Evolutionary conservation across 2,113 vertebrate species (phyloP).

Genomic region (Crocuta crocuta): DNA sequence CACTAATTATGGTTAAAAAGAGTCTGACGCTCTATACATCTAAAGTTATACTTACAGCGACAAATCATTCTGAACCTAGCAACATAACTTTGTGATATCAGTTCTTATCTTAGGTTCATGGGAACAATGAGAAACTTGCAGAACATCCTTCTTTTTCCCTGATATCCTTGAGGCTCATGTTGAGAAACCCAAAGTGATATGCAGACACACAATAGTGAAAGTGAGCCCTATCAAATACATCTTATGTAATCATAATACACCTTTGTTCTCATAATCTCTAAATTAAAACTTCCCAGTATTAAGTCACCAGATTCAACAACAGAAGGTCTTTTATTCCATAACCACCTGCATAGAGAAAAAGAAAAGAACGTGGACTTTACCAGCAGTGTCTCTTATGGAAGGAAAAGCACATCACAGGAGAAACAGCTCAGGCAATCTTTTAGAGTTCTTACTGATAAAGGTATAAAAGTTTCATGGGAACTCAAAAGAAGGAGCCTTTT

Average conservation of each 20-base stretch:
- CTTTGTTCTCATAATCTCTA: slow-evolving; percentile 34
- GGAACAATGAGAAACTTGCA: neutral
- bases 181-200: slow-evolving; percentile 9
- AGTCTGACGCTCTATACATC: neutral
- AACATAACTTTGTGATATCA: neutral
- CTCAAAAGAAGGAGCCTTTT: neutral
- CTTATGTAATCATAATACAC: slow-evolving; percentile 6
- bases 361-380: neutral
- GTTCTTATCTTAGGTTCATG: neutral
- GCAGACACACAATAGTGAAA: neutral
- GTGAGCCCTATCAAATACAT: neutral
- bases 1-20: slow-evolving; percentile 8
- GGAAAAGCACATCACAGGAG: neutral
- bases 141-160: neutral
- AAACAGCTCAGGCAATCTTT: neutral
- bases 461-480: neutral
- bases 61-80: neutral
- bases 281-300: slow-evolving; percentile 41
- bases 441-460: neutral
- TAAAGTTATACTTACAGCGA: neutral
- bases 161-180: neutral
- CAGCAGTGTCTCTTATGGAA: neutral
- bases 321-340: slow-evolving; percentile 1
- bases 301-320: slow-evolving; percentile 15
- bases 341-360: neutral